These are phyloP conservation scores for Lithophane leautieri DNA, from an alignment of 2,888 invertebrate species.

Conservation along the genomic window DNA sequence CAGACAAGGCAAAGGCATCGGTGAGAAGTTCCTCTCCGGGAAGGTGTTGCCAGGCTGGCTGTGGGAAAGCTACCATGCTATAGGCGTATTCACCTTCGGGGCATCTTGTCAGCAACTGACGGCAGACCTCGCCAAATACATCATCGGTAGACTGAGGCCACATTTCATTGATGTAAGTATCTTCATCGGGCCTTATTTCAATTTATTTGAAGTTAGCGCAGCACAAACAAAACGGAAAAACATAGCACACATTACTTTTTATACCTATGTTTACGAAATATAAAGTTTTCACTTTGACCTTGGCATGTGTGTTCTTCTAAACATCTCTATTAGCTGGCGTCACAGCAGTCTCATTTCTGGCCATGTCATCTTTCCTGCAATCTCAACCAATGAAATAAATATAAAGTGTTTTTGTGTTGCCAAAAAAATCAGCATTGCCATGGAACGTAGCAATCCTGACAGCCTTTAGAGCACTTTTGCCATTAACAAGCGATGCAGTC, in stretches of 20 bases:
- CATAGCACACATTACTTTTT: too few species aligned
- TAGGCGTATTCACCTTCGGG: constrained; percentile 94
- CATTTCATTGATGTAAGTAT: constrained; percentile 93
- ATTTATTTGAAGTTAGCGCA: background rate
- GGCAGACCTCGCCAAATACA: constrained; percentile 95
- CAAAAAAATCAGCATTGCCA: background rate
- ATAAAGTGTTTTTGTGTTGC: too few species aligned
- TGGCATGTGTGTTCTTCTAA: too few species aligned
- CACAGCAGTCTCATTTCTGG: too few species aligned
- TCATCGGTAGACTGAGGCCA: constrained; percentile 95
- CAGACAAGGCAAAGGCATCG: constrained; percentile 78
- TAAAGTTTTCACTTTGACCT: too few species aligned
- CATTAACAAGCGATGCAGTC: background rate
- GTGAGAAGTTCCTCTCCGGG: constrained; percentile 83
- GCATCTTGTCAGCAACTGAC: constrained; percentile 93
- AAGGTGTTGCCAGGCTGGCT: constrained; percentile 91
- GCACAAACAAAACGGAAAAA: too few species aligned
- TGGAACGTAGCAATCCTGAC: background rate
- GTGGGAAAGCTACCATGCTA: constrained; percentile 91
- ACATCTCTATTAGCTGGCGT: too few species aligned
- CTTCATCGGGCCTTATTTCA: background rate
- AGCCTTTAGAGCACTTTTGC: too few species aligned
- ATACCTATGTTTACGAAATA: too few species aligned
- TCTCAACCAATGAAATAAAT: too few species aligned
- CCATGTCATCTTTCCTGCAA: too few species aligned